Conservation (phyloP, 1,140 invertebrate genomes). For the Lepidostoma basale region DNA sequence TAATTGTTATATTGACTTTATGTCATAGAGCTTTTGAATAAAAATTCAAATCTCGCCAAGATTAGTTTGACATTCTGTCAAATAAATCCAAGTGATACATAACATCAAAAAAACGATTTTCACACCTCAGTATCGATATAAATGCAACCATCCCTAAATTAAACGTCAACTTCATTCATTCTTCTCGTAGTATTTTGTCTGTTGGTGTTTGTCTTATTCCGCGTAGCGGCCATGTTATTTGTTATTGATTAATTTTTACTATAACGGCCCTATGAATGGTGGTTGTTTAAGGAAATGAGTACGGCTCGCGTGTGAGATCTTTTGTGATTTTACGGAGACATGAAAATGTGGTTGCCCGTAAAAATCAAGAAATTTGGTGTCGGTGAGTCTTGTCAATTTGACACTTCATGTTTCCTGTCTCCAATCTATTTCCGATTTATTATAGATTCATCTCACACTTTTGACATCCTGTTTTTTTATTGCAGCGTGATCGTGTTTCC, state of each 20-base stretch:
- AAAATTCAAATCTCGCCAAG: no score
- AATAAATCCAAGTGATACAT: no score
- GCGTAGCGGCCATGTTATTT: conserved; percentile 39
- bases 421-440: conserved; percentile 33
- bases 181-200: conserved; percentile 28
- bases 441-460: conserved; percentile 35
- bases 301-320: conserved; percentile 6
- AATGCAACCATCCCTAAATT: not conserved
- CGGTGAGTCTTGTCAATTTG: conserved; percentile 39
- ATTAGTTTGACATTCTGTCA: no score
- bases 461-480: conserved; percentile 29
- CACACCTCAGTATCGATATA: conserved; percentile 17
- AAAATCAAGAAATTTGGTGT: conserved; percentile 40
- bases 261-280: conserved; percentile 25
- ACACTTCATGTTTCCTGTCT: conserved; percentile 37
- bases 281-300: conserved; percentile 17
- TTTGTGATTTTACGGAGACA: conserved; percentile 15
- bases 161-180: conserved; percentile 40
- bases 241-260: conserved; percentile 40
- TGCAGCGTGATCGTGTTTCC: conserved; percentile 7
- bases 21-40: no score
- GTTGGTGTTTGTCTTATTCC: conserved; percentile 29
- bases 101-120: no score
- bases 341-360: conserved; percentile 40
- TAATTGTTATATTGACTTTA: no score